phyloP scores from a whole-genome alignment of 2,888 invertebrate species.

The Pheosia gnoma region DNA sequence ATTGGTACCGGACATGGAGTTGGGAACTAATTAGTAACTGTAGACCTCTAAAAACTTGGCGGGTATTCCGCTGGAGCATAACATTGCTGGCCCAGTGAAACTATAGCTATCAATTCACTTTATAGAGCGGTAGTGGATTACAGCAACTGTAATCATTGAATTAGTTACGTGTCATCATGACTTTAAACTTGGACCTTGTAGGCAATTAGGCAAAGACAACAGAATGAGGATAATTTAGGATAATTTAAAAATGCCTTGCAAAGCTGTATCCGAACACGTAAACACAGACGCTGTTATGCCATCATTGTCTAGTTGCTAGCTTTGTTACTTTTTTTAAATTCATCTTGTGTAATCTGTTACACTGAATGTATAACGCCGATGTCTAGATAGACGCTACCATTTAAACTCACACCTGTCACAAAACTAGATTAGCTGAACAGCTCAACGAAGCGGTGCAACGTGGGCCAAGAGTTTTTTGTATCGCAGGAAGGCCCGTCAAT shows the following conservation, averaged over 20 bases:
- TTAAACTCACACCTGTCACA: slow-evolving; percentile 31
- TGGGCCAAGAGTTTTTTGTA: slow-evolving; percentile 41
- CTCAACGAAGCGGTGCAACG: slow-evolving; percentile 47
- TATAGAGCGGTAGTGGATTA: slow-evolving; percentile 9
- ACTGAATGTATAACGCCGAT: too few relatives aligned
- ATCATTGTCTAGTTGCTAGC: too few relatives aligned
- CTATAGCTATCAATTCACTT: slow-evolving; percentile 8
- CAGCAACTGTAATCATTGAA: slow-evolving; percentile 8
- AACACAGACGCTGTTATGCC: too few relatives aligned
- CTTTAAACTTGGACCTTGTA: too few relatives aligned
- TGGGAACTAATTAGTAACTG: slow-evolving; percentile 18
- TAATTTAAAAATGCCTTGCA: too few relatives aligned
- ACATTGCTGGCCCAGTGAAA: slow-evolving; percentile 12
- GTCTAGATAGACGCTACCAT: too few relatives aligned
- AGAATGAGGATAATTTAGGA: too few relatives aligned
- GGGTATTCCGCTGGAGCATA: slow-evolving; percentile 8
- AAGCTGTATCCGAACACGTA: too few relatives aligned
- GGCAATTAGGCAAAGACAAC: too few relatives aligned
- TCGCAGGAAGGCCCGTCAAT: slow-evolving; percentile 50
- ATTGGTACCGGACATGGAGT: slow-evolving; percentile 23
- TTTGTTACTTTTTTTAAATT: too few relatives aligned
- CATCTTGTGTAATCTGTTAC: too few relatives aligned
- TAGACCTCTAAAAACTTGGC: slow-evolving; percentile 11
- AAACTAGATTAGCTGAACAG: slow-evolving; percentile 20
- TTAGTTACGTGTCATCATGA: slow-evolving; percentile 6